These are phyloP conservation scores for Hirtodrosophila confusa DNA, from an alignment of 2,888 invertebrate species.

Conservation along the genomic window DNA sequence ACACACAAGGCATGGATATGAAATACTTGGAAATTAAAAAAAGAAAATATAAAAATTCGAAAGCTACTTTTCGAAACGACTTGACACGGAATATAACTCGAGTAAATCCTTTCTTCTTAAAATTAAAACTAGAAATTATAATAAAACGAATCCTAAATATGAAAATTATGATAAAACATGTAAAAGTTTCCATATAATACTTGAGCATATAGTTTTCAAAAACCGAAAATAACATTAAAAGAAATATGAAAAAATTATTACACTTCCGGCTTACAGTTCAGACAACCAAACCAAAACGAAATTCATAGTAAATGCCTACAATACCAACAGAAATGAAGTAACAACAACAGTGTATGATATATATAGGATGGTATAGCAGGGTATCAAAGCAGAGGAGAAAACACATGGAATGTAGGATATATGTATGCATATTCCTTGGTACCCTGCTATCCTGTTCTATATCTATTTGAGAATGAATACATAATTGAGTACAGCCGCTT, in stretches of 20 bases:
- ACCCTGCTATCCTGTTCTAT: conserved; percentile 1
- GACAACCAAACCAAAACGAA: conserved; percentile 44
- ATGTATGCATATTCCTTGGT: not conserved
- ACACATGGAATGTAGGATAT: too few relatives aligned
- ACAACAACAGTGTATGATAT: conserved; percentile 21
- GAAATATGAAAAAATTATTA: conserved; percentile 30
- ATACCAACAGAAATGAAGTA: conserved; percentile 51
- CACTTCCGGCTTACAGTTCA: conserved; percentile 65
- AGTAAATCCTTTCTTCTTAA: conserved; percentile 74
- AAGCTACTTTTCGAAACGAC: conserved; percentile 48
- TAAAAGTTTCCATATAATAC: conserved; percentile 45
- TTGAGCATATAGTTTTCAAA: conserved; percentile 32
- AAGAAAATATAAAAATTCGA: conserved; percentile 37
- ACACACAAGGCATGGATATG: conserved; percentile 63
- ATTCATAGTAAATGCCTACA: conserved; percentile 73
- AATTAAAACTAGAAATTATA: conserved; percentile 48
- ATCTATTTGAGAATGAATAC: conserved; percentile 29
- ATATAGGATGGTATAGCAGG: conserved; percentile 13
- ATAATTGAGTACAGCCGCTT: conserved; percentile 80
- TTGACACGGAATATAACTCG: conserved; percentile 46
- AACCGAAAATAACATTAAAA: not conserved
- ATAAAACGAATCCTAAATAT: conserved; percentile 33
- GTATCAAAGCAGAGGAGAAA: not conserved
- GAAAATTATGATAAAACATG: conserved; percentile 36
- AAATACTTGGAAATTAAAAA: conserved; percentile 55